Conservation (phyloP, 2,797 vertebrate genomes). For the Pipistrellus pygmaeus region DNA sequence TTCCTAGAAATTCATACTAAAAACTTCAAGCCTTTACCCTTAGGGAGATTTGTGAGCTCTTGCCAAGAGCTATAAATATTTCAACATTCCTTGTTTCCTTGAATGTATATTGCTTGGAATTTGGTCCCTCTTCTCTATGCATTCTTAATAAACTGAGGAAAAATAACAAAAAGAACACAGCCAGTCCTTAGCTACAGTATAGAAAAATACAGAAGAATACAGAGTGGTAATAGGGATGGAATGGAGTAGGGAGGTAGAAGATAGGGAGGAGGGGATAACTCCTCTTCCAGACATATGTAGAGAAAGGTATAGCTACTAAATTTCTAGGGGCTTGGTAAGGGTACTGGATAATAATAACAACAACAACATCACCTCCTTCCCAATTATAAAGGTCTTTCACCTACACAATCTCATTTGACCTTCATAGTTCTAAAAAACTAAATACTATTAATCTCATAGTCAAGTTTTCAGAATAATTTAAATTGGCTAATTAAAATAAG, state of each 20-base stretch:
- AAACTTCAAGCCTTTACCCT: constrained; percentile 64
- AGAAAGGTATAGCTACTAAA: constrained; percentile 35
- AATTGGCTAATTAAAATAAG: too few relatives aligned
- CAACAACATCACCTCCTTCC: not conserved
- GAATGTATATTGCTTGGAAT: constrained; percentile 73
- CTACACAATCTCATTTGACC: constrained; percentile 3
- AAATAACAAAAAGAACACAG: constrained; percentile 59
- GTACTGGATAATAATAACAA: not conserved
- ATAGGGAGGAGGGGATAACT: not conserved
- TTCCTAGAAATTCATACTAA: constrained; percentile 61
- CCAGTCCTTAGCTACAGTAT: not conserved
- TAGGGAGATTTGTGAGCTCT: constrained; percentile 63
- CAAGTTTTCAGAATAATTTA: too few relatives aligned
- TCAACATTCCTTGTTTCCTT: constrained; percentile 77
- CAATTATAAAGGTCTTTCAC: constrained; percentile 54
- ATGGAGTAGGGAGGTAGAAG: not conserved
- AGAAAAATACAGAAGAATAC: constrained; percentile 56
- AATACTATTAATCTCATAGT: not conserved
- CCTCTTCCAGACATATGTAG: constrained; percentile 50
- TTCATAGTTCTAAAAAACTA: constrained; percentile 52
- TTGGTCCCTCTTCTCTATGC: constrained; percentile 35
- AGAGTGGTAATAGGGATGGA: not conserved
- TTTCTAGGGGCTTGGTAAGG: constrained; percentile 52
- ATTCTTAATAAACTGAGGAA: constrained; percentile 59
- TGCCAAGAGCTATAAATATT: constrained; percentile 80